Evolutionary conservation across 1,140 invertebrate species (phyloP).

Genomic region (silkworm (Bombyx mori)): DNA sequence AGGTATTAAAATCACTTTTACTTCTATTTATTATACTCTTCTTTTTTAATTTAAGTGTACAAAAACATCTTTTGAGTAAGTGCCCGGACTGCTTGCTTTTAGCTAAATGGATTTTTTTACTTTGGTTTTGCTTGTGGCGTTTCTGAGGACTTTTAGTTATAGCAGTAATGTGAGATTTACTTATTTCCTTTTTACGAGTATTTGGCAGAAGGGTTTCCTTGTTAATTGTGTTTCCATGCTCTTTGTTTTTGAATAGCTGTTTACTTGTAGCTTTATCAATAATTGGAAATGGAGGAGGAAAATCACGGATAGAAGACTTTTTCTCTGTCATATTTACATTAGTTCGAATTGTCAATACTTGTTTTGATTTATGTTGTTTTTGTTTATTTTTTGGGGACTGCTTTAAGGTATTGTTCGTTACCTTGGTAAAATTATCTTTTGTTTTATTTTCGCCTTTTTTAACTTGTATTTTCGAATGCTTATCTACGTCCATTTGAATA

Average conservation of each 20-base stretch:
- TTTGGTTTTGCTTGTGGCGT: not conserved
- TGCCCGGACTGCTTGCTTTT: conserved; percentile 4
- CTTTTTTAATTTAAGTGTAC: conserved; percentile 18
- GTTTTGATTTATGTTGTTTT: not conserved
- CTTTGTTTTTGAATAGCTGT: too few relatives aligned
- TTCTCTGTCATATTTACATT: too few relatives aligned
- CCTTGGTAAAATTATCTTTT: too few relatives aligned
- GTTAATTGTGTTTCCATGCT: too few relatives aligned
- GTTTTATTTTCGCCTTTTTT: too few relatives aligned
- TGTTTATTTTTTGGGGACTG: not conserved
- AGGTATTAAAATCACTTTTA: conserved; percentile 5
- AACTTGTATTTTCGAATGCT: not conserved
- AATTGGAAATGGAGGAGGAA: too few relatives aligned
- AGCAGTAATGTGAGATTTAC: too few relatives aligned
- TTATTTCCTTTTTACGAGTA: not conserved
- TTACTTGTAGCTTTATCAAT: too few relatives aligned
- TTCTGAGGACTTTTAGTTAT: not conserved
- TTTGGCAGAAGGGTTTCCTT: too few relatives aligned
- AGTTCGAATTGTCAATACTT: not conserved
- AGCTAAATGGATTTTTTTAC: not conserved
- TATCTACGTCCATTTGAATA: conserved; percentile 2
- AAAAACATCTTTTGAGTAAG: conserved; percentile 18
- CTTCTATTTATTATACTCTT: conserved; percentile 1
- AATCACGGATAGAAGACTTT: too few relatives aligned
- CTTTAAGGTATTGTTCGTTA: too few relatives aligned